A percentile compares a stretch with the other conserved stretches of the same genome.
Evolutionary conservation across 2,113 vertebrate genomes (phyloP).

Genomic region (Isichthys henryi): DNA sequence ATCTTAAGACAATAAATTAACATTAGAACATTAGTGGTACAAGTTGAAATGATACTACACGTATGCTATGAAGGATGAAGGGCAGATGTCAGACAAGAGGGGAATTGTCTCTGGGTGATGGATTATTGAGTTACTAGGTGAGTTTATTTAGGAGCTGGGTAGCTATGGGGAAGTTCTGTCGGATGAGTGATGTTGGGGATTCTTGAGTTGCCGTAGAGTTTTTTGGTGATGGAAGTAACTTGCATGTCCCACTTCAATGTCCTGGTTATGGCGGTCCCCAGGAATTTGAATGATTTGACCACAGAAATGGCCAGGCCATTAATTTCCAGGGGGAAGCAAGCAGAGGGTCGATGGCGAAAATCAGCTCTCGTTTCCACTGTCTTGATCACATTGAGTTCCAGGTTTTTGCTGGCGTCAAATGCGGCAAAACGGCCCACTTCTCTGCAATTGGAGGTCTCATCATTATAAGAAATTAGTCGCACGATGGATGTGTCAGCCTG

Average conservation of each 20-base stretch:
- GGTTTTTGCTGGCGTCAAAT: neutral
- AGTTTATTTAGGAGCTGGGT: neutral
- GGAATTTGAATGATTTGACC: neutral
- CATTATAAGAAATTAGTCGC: neutral
- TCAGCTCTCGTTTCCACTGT: neutral
- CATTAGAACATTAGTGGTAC: neutral
- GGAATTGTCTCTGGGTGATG: neutral
- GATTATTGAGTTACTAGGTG: neutral
- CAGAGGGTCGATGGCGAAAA: neutral
- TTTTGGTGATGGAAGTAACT: no score
- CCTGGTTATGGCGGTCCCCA: no score
- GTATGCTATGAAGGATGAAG: neutral
- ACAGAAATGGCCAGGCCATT: neutral
- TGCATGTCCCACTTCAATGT: no score
- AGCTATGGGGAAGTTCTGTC: neutral
- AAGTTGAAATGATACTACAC: neutral
- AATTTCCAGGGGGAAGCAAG: neutral
- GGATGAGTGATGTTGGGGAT: neutral
- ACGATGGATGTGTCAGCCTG: neutral
- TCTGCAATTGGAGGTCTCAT: neutral
- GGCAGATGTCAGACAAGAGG: neutral
- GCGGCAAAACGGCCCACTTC: neutral
- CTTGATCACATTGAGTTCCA: neutral
- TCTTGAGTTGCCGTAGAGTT: neutral
- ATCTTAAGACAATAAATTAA: neutral